These are phyloP conservation scores for Acrossocheilus wenchowensis DNA, from an alignment of 2,797 vertebrate genomes.

Conservation along the genomic window DNA sequence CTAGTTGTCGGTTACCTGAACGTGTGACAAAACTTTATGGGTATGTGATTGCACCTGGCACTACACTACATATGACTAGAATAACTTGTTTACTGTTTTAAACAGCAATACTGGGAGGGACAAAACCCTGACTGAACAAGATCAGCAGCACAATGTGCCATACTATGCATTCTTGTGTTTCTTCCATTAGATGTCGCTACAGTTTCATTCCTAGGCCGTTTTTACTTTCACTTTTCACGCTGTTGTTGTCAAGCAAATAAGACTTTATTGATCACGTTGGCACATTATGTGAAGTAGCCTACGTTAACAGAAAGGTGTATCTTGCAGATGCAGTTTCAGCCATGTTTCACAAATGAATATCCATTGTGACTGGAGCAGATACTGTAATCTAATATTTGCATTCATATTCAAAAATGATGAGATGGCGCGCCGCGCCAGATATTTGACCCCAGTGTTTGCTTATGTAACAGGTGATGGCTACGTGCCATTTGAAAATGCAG, in stretches of 20 bases:
- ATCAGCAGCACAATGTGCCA: neutral
- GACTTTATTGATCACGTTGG: neutral
- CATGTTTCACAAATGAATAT: neutral
- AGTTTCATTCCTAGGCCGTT: neutral
- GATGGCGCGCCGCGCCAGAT: neutral
- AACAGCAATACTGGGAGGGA: neutral
- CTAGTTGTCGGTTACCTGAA: neutral
- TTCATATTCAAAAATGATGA: neutral
- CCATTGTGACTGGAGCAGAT: neutral
- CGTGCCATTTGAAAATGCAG: neutral
- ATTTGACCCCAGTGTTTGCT: neutral
- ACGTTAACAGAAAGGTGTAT: neutral
- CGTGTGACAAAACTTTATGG: neutral
- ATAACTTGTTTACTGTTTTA: neutral
- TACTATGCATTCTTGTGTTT: neutral
- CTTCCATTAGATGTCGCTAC: neutral
- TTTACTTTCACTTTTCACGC: neutral
- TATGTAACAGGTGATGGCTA: neutral
- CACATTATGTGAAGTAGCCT: neutral
- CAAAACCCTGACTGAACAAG: neutral
- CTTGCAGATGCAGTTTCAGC: neutral
- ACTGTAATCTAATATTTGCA: neutral
- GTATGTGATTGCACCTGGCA: neutral
- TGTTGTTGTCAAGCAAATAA: neutral
- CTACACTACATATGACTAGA: neutral